Percentiles rank a stretch among this genome's conserved stretches.
These are phyloP conservation scores for Mercenaria mercenaria DNA, from an alignment of 1,140 invertebrate genomes.

Conservation along the genomic window DNA sequence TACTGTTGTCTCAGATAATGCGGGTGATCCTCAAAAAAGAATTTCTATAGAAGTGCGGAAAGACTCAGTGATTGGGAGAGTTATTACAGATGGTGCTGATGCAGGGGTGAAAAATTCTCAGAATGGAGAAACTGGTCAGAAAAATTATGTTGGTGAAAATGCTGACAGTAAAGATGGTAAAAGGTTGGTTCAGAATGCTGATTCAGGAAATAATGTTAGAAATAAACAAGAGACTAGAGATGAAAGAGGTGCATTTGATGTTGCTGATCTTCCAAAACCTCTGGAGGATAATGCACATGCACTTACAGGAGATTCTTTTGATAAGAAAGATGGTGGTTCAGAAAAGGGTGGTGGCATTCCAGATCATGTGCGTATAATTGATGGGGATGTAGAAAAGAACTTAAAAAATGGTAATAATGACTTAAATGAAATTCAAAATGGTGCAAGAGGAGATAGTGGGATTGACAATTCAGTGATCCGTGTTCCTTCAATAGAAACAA, in stretches of 20 bases:
- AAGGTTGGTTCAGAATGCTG: not conserved
- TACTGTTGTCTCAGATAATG: no score
- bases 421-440: not conserved
- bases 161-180: not conserved
- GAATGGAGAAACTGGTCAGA: not conserved
- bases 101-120: not conserved
- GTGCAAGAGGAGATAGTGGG: not conserved
- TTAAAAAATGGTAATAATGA: not conserved
- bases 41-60: constrained; percentile 9
- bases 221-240: not conserved
- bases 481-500: not conserved
- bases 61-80: not conserved
- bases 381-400: constrained; percentile 14
- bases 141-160: constrained; percentile 30
- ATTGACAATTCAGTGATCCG: not conserved
- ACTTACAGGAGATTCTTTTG: constrained; percentile 1
- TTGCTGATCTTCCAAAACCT: not conserved
- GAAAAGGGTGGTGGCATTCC: not conserved
- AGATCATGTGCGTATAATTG: not conserved
- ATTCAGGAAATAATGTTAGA: not conserved
- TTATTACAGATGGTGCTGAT: not conserved
- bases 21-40: not conserved
- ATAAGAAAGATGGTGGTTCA: not conserved
- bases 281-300: not conserved
- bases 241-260: constrained; percentile 39